A percentile compares a stretch with the other conserved stretches of the same genome.
Evolutionary conservation across 2,888 invertebrate species (phyloP).

Genomic region (Glyphotaelius pellucidus): DNA sequence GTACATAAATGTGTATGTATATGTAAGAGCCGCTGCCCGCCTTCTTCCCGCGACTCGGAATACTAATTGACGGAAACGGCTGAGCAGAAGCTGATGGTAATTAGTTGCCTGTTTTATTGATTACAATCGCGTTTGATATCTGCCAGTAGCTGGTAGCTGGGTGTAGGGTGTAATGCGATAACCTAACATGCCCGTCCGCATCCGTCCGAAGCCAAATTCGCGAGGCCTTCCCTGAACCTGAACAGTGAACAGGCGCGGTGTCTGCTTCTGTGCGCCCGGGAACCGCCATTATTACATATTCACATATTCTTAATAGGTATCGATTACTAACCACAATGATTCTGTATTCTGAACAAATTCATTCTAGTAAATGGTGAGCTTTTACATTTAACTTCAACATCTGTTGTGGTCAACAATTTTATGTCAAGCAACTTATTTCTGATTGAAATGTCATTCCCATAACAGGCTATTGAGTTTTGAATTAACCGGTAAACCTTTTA

Average conservation of each 20-base stretch:
- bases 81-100: neutral
- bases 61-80: neutral
- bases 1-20: neutral
- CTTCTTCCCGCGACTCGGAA: neutral
- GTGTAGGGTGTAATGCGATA: constrained; percentile 24
- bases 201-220: neutral
- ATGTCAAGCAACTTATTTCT: too few relatives aligned
- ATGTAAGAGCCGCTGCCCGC: neutral
- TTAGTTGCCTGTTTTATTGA: constrained; percentile 14
- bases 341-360: neutral
- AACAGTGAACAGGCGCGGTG: neutral
- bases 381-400: neutral
- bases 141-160: neutral
- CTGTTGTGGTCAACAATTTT: neutral
- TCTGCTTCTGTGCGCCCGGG: neutral
- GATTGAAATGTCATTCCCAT: neutral
- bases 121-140: constrained; percentile 16
- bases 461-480: too few relatives aligned
- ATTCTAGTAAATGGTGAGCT: neutral
- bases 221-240: too few relatives aligned
- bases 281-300: neutral
- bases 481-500: too few relatives aligned
- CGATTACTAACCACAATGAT: too few relatives aligned
- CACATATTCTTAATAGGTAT: neutral
- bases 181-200: neutral